Evolutionary conservation across 2,113 vertebrate genomes (phyloP), one percentile per base, ranked within the genome.

Genomic region (Ptilonorhynchus violaceus): DNA sequence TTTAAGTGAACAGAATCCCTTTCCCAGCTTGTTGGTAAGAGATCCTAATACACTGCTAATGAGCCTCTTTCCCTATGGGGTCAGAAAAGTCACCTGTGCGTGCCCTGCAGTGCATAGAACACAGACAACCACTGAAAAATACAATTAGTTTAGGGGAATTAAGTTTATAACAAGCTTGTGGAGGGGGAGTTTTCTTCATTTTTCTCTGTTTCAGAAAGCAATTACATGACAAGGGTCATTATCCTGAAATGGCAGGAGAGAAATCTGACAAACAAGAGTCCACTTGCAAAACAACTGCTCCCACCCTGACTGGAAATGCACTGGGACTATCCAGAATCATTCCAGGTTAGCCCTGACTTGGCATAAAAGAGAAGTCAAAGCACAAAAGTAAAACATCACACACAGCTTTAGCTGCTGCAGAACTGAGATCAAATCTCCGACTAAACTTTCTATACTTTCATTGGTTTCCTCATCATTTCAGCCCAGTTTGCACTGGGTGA

Each of bases 371-470:
- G 31, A 58, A 74, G 16, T 19, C 69, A 73, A 35, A 63, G 79
- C 85, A 73, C 59, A 44, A 25, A n/a, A 77, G 31, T 44, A 16
- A 69, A 94, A 91, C 41, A 52, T 21, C 20, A 33, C 63, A 35
- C 55, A 11, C 21, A 47, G 27, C 46, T 70, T 55, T 11, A 85
- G 76, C 35, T 70, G 42, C 4, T 49, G 50, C 91, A 74, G 83
- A 73, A 28, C 73, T 35, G 52, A 78, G 56, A 62, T 28, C 60
- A 20, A 66, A n/a, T 55, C 56, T 91, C 59, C 59, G 46, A 46
- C 63, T 59, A 39, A 88, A 87, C 94, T 96, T 92, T n/a, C 89
- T 56, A 33, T 75, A 82, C 89, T 94, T 92, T 46, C 79, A 13
- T 93, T 91, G 72, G 22, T 79, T 95, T 84, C 86, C 79, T n/a